Percentiles rank a stretch among this genome's conserved stretches.
These are phyloP conservation scores for Schizotus pectinicornis DNA, from an alignment of 2,888 invertebrate genomes.

Conservation along the genomic window DNA sequence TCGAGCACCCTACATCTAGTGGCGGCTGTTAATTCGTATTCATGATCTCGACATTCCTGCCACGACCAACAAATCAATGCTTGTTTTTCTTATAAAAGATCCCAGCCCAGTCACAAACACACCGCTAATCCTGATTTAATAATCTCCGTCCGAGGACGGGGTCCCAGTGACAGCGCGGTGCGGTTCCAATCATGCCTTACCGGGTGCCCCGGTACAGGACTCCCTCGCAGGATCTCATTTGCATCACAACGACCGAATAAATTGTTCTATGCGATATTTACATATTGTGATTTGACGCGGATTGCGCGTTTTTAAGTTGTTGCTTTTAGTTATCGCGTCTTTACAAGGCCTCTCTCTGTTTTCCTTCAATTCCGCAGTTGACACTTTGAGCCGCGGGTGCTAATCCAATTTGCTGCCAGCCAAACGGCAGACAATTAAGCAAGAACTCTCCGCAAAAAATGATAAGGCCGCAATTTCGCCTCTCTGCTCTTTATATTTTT, in stretches of 20 bases:
- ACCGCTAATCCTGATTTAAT: conserved; percentile 61
- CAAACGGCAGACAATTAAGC: conserved; percentile 16
- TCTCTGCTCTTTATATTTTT: neutral
- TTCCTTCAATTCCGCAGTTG: conserved; percentile 36
- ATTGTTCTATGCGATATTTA: conserved; percentile 53
- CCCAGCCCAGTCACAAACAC: conserved; percentile 52
- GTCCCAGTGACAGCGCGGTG: conserved; percentile 52
- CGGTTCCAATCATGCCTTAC: conserved; percentile 66
- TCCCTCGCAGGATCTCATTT: conserved; percentile 50
- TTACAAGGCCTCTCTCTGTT: conserved; percentile 37
- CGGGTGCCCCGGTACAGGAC: conserved; percentile 39
- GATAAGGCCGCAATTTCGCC: conserved; percentile 1
- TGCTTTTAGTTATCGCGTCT: conserved; percentile 40
- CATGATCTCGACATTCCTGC: conserved; percentile 39
- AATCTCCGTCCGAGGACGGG: conserved; percentile 51
- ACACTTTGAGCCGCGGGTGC: conserved; percentile 17
- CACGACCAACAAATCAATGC: conserved; percentile 56
- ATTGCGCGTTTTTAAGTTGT: conserved; percentile 42
- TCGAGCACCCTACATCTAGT: conserved; percentile 41
- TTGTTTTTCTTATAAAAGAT: conserved; percentile 49
- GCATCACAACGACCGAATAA: conserved; percentile 52
- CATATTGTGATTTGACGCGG: conserved; percentile 50
- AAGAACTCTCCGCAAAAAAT: neutral
- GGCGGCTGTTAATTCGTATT: conserved; percentile 39
- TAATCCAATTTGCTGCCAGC: conserved; percentile 14